These are phyloP conservation scores for Sialis fuliginosa DNA, from an alignment of 2,888 invertebrate genomes.

Conservation along the genomic window DNA sequence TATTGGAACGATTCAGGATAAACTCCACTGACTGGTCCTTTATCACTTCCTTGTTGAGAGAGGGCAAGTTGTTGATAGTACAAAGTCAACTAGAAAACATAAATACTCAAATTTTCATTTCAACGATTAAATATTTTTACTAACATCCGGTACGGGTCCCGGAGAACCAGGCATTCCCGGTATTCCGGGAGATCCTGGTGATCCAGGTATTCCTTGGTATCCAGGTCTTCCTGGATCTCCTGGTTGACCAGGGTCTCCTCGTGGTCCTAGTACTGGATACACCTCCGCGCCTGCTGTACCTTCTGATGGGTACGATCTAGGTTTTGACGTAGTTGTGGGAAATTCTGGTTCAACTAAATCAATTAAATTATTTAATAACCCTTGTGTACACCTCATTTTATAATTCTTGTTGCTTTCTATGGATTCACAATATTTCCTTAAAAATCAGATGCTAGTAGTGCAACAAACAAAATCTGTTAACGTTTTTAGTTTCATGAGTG, in stretches of 20 bases:
- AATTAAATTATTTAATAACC: too few species aligned
- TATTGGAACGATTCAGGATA: constrained; percentile 52
- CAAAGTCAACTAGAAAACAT: constrained; percentile 34
- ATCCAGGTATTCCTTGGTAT: constrained; percentile 33
- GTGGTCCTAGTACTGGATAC: constrained; percentile 10
- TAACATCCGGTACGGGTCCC: constrained; percentile 47
- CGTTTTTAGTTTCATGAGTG: too few species aligned
- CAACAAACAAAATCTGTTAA: too few species aligned
- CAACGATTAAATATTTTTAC: constrained; percentile 13
- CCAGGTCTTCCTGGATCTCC: constrained; percentile 31
- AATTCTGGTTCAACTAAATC: constrained; percentile 10
- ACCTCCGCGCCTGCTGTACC: background rate
- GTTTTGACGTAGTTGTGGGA: background rate
- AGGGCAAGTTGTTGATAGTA: constrained; percentile 61
- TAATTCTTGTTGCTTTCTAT: too few species aligned
- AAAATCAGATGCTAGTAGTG: too few species aligned
- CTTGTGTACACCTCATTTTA: too few species aligned
- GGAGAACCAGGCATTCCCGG: constrained; percentile 38
- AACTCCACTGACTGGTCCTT: constrained; percentile 44
- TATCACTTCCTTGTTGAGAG: constrained; percentile 51
- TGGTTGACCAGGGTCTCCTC: constrained; percentile 19
- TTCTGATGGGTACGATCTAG: background rate
- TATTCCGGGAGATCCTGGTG: constrained; percentile 33
- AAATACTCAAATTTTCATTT: constrained; percentile 15
- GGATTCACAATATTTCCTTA: too few species aligned